These are phyloP conservation scores for Muraenolepis orangiensis DNA, from an alignment of 2,797 vertebrate genomes.

Conservation along the genomic window DNA sequence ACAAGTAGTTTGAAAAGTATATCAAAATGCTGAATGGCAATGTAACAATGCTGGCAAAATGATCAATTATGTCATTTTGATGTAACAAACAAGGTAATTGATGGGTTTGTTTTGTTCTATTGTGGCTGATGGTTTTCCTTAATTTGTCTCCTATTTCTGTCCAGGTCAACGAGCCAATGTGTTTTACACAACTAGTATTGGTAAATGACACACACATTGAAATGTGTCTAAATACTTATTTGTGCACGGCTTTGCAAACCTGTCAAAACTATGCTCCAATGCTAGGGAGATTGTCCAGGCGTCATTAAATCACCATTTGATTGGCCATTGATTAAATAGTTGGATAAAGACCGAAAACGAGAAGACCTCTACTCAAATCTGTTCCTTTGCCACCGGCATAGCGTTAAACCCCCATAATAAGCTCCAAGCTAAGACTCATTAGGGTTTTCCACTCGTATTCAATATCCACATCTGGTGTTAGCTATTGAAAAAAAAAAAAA, in stretches of 20 bases:
- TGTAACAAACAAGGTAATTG: background rate
- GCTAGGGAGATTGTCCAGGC: background rate
- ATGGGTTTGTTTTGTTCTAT: background rate
- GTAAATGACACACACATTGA: background rate
- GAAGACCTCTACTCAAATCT: constrained; percentile 40
- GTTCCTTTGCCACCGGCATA: constrained; percentile 43
- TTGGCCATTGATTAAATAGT: constrained; percentile 44
- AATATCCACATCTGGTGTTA: constrained; percentile 67
- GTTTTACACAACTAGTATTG: background rate
- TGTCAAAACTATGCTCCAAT: constrained; percentile 9
- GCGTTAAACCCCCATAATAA: constrained; percentile 37
- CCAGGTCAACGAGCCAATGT: background rate
- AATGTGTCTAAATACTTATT: background rate
- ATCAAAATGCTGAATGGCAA: background rate
- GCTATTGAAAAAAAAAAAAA: constrained; percentile 60
- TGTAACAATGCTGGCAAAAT: background rate
- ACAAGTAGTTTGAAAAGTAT: background rate
- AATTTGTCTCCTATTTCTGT: background rate
- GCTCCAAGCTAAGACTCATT: constrained; percentile 59
- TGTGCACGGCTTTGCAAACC: constrained; percentile 8
- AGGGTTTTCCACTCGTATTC: constrained; percentile 65
- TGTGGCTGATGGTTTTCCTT: background rate
- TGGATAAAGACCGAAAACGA: constrained; percentile 33
- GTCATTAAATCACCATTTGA: background rate
- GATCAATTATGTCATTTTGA: background rate